Percentiles rank a stretch among this genome's conserved stretches.
Conservation (phyloP, 1,140 invertebrate genomes). For the Steinernema feltiae region DNA sequence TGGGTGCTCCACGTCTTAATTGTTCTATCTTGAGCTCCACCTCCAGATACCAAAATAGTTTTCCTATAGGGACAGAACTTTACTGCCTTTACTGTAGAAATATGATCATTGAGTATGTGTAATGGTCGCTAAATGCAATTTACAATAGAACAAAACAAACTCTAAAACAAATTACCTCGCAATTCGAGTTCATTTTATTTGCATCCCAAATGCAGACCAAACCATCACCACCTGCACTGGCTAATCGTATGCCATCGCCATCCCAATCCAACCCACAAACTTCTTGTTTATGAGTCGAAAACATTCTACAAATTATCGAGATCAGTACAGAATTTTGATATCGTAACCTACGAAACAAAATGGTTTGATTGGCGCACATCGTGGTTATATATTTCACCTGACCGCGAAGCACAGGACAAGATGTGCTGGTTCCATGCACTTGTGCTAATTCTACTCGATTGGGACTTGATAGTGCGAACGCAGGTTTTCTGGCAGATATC, state of each 20-base stretch:
- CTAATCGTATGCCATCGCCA: not conserved
- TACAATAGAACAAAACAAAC: not conserved
- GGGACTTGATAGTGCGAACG: not conserved
- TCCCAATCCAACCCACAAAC: constrained; percentile 1
- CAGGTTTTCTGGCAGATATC: not conserved
- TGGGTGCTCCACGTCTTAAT: not conserved
- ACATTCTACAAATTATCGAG: not conserved
- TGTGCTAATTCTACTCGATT: not conserved
- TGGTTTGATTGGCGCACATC: not conserved
- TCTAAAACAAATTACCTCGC: not conserved
- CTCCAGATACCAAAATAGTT: not conserved
- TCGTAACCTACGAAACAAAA: not conserved
- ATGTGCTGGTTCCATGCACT: not conserved
- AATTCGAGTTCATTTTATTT: not conserved
- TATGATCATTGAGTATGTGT: not conserved
- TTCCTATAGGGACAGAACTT: not conserved
- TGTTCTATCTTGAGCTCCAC: not conserved
- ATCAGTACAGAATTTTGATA: not conserved
- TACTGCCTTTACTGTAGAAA: not conserved
- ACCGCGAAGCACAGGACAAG: not conserved
- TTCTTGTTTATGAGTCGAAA: not conserved
- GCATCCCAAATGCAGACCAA: not conserved
- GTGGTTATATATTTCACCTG: not conserved
- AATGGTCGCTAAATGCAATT: not conserved
- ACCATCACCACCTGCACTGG: not conserved